phyloP scores from a whole-genome alignment of 1,140 invertebrate genomes.

The Sitodiplosis mosellana region DNA sequence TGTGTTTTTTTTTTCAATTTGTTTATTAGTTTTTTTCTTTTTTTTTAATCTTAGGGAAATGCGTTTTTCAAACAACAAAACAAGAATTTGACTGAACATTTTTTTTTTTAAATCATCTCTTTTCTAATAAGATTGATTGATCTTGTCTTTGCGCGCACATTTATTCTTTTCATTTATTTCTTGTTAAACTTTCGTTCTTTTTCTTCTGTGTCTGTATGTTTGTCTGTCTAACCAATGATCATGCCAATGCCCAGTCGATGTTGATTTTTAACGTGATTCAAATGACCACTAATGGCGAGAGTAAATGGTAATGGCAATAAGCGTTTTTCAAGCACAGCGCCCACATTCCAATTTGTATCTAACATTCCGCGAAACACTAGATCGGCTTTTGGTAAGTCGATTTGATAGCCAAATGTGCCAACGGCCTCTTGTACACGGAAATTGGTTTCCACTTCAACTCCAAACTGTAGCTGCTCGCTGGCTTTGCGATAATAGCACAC shows the following conservation, averaged over 20 bases:
- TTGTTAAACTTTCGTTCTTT: no score
- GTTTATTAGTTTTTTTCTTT: no score
- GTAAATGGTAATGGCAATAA: conserved; percentile 83
- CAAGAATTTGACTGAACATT: no score
- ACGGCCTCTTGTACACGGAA: conserved; percentile 73
- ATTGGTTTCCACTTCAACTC: conserved; percentile 73
- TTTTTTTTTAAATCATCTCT: no score
- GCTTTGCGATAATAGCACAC: conserved; percentile 89
- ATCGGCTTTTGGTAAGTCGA: conserved; percentile 91
- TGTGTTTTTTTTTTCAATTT: no score
- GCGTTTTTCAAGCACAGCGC: conserved; percentile 86
- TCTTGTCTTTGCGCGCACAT: no score
- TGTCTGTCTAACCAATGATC: conserved; percentile 56
- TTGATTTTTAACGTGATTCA: conserved; percentile 81
- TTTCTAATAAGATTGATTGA: no score
- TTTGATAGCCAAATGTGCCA: conserved; percentile 88
- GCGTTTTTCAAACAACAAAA: no score
- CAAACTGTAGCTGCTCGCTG: conserved; percentile 73
- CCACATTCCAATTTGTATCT: conserved; percentile 91
- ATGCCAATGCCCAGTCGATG: conserved; percentile 76
- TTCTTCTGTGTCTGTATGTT: no score
- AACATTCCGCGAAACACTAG: conserved; percentile 80
- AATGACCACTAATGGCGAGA: conserved; percentile 75
- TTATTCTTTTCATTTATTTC: no score
- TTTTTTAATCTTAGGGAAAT: no score